Evolutionary conservation across 1,140 invertebrate species (phyloP), one percentile per base, ranked within the genome.

Genomic region (Hyles vespertilio): DNA sequence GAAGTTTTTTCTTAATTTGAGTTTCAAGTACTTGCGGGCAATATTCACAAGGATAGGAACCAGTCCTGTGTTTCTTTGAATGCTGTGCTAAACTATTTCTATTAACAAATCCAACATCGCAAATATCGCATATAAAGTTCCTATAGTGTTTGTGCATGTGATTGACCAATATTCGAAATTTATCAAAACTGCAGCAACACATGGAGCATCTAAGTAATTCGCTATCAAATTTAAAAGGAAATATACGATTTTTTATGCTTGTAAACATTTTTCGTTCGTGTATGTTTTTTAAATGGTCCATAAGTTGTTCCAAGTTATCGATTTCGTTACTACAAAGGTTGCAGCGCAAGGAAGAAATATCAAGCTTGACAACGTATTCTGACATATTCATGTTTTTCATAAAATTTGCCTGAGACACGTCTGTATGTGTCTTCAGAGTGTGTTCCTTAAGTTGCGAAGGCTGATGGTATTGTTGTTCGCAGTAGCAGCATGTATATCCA

Each of bases 111-210:
- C 79, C 78, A 0, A 70, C 59, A 33, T 75, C 79, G 34, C 81
- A 84, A 0, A 62, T 63, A 8, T 73, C 70, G 34, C 81, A 84
- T 10, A 78, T 56, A 36, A 71, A 80, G 59, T 81, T 82, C 11
- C 71, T 72, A 22, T 76, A 84, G 57, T 84, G 81, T 3, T 59
- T 62, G 12, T 80, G 72, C 73, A 82, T 84, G 47, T 84, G 81
- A 22, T 74, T 65, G 9, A 69, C 58, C 6, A 84, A 33, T 2
- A 62, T 61, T 51, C 74, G 73, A 48, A 79, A 82, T 59, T 74
- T 78, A 9, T 73, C 70, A 47, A 78, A 82, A 22, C 61, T 58
- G 8, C 69, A 76, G 3, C 59, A 45, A 43, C 79, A 84, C 1
- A 79, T 68, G n/a, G 59, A 70, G 46, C 79, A 84, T n/a, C 61